phyloP scores from a whole-genome alignment of 1,140 invertebrate genomes.

The Temnothorax nylanderi region DNA sequence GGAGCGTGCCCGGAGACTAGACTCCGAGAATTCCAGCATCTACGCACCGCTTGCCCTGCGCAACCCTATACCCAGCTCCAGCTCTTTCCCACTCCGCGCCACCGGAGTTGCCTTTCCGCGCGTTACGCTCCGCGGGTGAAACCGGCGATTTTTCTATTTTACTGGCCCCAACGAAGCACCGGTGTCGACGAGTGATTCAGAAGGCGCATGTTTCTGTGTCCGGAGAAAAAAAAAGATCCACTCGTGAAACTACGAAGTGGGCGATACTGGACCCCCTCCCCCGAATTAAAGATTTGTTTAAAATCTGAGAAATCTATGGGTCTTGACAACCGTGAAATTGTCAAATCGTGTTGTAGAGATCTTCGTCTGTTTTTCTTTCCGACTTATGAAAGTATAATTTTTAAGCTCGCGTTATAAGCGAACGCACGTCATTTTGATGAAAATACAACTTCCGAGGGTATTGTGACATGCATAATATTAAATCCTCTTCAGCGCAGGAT shows the following conservation, averaged over 20 bases:
- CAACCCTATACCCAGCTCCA: no score
- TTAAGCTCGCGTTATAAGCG: neutral
- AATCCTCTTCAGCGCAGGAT: constrained; percentile 26
- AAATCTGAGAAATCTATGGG: neutral
- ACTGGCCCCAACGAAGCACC: neutral
- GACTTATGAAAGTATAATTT: constrained; percentile 20
- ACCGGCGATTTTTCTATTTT: constrained; percentile 44
- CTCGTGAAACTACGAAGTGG: neutral
- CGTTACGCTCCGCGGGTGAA: constrained; percentile 38
- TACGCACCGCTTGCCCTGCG: constrained; percentile 21
- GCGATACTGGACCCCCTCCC: no score
- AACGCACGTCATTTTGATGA: constrained; percentile 15
- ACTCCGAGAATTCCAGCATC: constrained; percentile 22
- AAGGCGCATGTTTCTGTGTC: neutral
- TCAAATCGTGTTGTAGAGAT: neutral
- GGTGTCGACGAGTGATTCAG: constrained; percentile 10
- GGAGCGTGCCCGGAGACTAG: constrained; percentile 48
- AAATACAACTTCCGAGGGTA: constrained; percentile 30
- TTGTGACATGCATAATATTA: constrained; percentile 41
- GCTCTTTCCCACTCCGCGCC: no score
- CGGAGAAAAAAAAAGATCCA: neutral
- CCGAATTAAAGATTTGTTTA: neutral
- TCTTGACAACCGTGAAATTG: neutral
- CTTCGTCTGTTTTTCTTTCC: neutral
- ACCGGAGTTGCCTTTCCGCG: constrained; percentile 1